These are phyloP conservation scores for Venusia cambrica DNA, from an alignment of 2,888 invertebrate genomes.

Conservation along the genomic window DNA sequence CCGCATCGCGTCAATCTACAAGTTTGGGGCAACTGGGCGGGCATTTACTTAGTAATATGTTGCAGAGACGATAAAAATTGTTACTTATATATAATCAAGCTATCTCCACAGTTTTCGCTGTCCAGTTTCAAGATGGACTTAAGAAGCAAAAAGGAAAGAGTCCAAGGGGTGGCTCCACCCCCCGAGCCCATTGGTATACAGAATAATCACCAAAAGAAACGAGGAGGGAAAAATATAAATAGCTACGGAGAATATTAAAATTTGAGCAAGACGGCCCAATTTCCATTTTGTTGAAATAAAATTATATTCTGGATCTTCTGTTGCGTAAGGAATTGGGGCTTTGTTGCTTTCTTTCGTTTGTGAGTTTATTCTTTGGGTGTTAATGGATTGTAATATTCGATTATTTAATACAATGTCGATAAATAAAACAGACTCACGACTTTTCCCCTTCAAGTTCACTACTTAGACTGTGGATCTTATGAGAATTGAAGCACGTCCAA, in stretches of 20 bases:
- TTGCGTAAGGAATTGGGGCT: constrained; percentile 8
- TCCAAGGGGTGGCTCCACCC: constrained; percentile 59
- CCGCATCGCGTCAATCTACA: too few species aligned
- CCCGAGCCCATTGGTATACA: constrained; percentile 72
- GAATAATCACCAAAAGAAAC: constrained; percentile 81
- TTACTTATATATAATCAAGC: too few species aligned
- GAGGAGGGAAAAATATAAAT: constrained; percentile 78
- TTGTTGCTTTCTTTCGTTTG: constrained; percentile 24
- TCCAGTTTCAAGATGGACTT: constrained; percentile 78
- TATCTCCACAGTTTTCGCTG: constrained; percentile 43
- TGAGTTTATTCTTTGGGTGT: constrained; percentile 3
- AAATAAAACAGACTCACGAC: too few species aligned
- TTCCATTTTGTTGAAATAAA: constrained; percentile 72
- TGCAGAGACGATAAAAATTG: too few species aligned
- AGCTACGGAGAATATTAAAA: constrained; percentile 75
- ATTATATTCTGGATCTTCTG: constrained; percentile 48
- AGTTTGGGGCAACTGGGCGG: too few species aligned
- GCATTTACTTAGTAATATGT: too few species aligned
- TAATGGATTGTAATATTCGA: too few species aligned
- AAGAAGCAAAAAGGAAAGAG: constrained; percentile 82
- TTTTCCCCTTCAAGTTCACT: too few species aligned
- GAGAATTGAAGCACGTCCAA: too few species aligned
- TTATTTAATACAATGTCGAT: too few species aligned
- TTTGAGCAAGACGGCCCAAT: constrained; percentile 64
- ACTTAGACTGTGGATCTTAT: too few species aligned